Base-by-base conservation (phyloP, 2,797 vertebrate species). In the Arrhamphus sclerolepis region DNA sequence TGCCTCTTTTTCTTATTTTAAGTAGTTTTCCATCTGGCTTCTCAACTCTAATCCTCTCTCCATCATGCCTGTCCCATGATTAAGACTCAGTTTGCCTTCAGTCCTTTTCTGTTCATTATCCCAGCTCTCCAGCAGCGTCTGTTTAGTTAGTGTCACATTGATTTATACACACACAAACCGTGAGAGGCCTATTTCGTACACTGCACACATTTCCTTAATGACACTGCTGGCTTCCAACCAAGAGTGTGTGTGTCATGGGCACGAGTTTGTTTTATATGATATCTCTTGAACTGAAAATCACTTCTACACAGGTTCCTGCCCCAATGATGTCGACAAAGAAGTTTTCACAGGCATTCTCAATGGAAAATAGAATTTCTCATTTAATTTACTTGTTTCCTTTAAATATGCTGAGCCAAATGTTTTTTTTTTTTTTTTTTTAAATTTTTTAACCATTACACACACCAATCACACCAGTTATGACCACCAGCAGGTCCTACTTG, bases 91-190 rank as follows among this genome's bases (percentile, higher is more conserved):
- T 77, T 80, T 83, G 75, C 73, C 67, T 69, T 71, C 62, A 48
- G 78, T 74, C 68, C 67, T 53, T 78, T 61, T 66, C 69, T 67
- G 72, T 85, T 89, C 73, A 81, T 88, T 83, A 84, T 60, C 55
- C 62, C 17, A 18, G 39, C 63, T 77, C 66, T 76, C 74, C 66
- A 75, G 68, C 75, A 55, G 66, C 2, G 66, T 54, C 70, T 73
- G 72, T 88, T 87, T 85, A 78, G 80, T 81, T 85, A 83, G 75
- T 77, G 80, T 72, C 83, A 76, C 72, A 66, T 70, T 83, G 80
- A 88, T 87, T 87, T 81, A 86, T 72, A 59, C 49, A 60, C 61
- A 66, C 1, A 47, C 52, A 66, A 66, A 71, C 78, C 62, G 56
- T 75, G 66, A 75, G 50, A 69, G 69, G 70, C 42, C 71, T 78